Evolutionary conservation across 2,888 invertebrate species (phyloP), one percentile per base, ranked within the genome.

Genomic region (Gnatocerus cornutus): DNA sequence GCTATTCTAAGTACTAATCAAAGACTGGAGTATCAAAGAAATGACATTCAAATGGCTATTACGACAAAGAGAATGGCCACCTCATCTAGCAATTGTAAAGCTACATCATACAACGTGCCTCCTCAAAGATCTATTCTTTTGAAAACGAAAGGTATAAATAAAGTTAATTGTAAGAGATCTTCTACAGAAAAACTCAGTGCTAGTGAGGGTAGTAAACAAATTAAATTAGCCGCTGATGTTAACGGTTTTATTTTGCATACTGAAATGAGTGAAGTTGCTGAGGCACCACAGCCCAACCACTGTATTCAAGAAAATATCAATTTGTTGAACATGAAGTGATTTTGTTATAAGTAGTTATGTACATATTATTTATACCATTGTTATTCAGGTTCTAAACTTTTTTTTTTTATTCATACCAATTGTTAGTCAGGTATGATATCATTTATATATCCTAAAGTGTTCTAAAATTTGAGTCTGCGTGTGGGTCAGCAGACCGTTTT

Each of bases 1-100:
- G 87, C 89, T 7, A 83, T 89, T 48, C 85, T 89, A 1, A 79
- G 89, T 74, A 87, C 89, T 50, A 83, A 82, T 71, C 83, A 82
- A 59, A 81, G 81, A 46, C 71, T 84, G 48, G 82, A 83, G 68
- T 78, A 79, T 46, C 84, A 84, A 70, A 76, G 82, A 62, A 81
- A 81, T 52, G 84, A 84, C 62, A 80, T 84, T 56, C 79, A 83
- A 64, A 76, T 78, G 73, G 80, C 81, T 21, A 79, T 82, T 10
- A 81, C 77, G 61, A 75, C 78, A 13, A 77, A 77, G 63, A 74
- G 77, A 58, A 78, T 33, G 39, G 39, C 59, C 37, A 14, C 61
- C 4, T 43, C 64, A 41, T 56, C 68, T 9, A 58, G 16, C 30
- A 56, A 43, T 52, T 58, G 63, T 56, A 69, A 69, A 69, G 21